A percentile compares a stretch with the other conserved stretches of the same genome.
These are phyloP conservation scores for Norana najaformis DNA, from an alignment of 2,888 invertebrate genomes.

Conservation along the genomic window DNA sequence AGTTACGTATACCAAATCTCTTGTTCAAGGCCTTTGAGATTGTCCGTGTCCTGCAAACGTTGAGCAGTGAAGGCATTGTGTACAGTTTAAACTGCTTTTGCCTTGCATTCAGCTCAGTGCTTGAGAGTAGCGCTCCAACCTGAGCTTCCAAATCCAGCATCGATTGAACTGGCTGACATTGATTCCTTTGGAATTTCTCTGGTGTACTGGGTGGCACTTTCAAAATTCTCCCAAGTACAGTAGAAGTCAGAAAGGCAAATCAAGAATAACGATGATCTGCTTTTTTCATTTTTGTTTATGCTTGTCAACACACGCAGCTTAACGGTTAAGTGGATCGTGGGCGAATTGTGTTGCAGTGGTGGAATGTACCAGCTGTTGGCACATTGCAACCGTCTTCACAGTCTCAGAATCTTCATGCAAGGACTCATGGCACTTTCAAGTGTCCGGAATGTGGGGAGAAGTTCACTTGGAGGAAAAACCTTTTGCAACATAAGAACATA, in stretches of 20 bases:
- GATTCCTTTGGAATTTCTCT: neutral
- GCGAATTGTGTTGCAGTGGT: conserved; percentile 20
- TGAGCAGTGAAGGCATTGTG: neutral
- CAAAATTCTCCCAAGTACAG: neutral
- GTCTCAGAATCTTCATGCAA: neutral
- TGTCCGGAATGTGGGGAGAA: neutral
- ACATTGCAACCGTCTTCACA: neutral
- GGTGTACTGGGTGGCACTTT: neutral
- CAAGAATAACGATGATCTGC: neutral
- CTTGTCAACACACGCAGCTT: neutral
- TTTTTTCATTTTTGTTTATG: neutral
- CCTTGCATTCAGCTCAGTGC: neutral
- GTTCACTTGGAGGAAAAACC: neutral
- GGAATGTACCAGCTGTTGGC: neutral
- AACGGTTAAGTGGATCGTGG: neutral
- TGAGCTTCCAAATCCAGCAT: neutral
- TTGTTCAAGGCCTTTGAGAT: neutral
- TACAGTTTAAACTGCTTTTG: neutral
- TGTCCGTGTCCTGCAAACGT: neutral
- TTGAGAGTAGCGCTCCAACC: neutral
- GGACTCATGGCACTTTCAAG: neutral
- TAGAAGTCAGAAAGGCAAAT: neutral
- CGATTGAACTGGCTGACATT: neutral
- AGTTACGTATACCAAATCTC: neutral
- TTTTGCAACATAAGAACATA: neutral